Conservation (phyloP, 2,797 vertebrate genomes). For the Pipistrellus pipistrellus region DNA sequence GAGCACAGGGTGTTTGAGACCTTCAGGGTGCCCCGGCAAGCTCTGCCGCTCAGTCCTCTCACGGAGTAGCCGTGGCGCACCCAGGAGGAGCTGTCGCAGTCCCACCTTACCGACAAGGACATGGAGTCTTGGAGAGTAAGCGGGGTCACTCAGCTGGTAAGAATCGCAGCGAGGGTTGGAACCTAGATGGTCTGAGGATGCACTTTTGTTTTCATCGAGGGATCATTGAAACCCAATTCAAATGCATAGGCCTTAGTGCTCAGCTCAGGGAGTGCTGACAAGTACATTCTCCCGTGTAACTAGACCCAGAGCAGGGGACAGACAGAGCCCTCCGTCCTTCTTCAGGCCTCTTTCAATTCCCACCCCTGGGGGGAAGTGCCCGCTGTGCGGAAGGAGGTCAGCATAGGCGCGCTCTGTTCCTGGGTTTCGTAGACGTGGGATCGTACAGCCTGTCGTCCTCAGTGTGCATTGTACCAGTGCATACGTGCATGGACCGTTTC, state of each 20-base stretch:
- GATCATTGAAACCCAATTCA: neutral
- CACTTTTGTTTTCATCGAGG: neutral
- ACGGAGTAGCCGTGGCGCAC: fast-evolving
- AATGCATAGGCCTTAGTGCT: neutral
- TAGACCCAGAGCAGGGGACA: neutral
- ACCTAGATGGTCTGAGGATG: neutral
- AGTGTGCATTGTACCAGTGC: neutral
- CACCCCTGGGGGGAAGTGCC: fast-evolving
- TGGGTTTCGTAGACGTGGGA: neutral
- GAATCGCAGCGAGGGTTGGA: neutral
- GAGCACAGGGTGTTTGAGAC: neutral
- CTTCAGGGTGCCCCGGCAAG: neutral
- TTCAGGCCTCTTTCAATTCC: neutral
- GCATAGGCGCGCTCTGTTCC: neutral
- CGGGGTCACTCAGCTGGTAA: neutral
- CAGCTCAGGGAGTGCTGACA: neutral
- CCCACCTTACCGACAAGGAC: neutral
- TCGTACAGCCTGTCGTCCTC: neutral
- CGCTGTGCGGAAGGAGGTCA: neutral
- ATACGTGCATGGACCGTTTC: neutral
- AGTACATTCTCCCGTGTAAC: neutral
- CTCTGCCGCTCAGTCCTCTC: neutral
- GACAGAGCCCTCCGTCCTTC: fast-evolving
- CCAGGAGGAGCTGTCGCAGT: neutral
- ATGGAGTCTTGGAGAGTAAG: neutral